These are phyloP conservation scores for Eumacrocentrus americanus DNA, from an alignment of 2,888 invertebrate genomes.

Conservation along the genomic window DNA sequence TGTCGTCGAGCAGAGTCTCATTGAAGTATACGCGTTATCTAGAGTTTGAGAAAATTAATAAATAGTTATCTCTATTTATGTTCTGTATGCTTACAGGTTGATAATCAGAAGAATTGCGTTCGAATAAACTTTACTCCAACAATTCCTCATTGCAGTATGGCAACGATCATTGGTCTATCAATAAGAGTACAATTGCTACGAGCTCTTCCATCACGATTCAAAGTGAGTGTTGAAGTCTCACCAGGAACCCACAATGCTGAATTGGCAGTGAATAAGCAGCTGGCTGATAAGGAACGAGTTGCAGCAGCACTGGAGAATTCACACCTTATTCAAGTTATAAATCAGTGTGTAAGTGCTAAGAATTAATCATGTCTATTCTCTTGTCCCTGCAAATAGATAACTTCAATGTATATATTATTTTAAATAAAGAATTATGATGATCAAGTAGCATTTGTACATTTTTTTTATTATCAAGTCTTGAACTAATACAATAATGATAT, in stretches of 20 bases:
- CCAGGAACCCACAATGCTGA: conserved; percentile 94
- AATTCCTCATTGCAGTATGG: conserved; percentile 99
- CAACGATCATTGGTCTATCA: conserved; percentile 90
- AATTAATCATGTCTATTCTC: conserved; percentile 10
- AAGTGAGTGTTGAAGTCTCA: conserved; percentile 86
- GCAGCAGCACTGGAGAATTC: conserved; percentile 96
- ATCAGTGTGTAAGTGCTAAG: conserved; percentile 76
- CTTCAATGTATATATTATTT: neutral
- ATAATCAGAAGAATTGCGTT: conserved; percentile 75
- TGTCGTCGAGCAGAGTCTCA: conserved; percentile 85
- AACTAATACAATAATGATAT: conserved; percentile 21
- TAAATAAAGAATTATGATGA: neutral
- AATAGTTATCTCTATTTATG: neutral
- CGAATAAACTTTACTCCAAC: conserved; percentile 92
- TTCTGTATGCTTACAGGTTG: conserved; percentile 62
- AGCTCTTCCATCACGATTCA: conserved; percentile 81
- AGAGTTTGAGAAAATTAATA: neutral
- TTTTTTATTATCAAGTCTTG: conserved; percentile 1
- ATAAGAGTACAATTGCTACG: conserved; percentile 90
- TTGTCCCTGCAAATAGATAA: neutral
- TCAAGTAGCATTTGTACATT: neutral
- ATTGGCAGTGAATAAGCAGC: conserved; percentile 92
- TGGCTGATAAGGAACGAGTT: conserved; percentile 97
- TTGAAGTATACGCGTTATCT: conserved; percentile 64
- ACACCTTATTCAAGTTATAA: conserved; percentile 89